These are phyloP conservation scores for Channa striata DNA, from an alignment of 2,797 vertebrate genomes.

Conservation along the genomic window DNA sequence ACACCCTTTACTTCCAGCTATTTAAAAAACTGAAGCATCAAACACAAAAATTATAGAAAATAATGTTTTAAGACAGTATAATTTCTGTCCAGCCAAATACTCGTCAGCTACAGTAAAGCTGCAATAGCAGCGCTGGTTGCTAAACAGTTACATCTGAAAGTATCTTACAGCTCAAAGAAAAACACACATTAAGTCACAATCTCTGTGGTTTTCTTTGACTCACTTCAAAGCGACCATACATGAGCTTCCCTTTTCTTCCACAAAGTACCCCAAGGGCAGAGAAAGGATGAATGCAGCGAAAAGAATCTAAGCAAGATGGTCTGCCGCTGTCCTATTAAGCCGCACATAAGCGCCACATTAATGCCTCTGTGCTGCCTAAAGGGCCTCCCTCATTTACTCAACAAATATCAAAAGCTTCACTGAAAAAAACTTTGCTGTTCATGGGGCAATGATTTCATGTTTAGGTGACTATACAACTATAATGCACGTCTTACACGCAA, in stretches of 20 bases:
- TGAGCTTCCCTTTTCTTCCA: constrained; percentile 65
- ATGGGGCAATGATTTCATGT: constrained; percentile 38
- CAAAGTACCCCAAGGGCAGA: constrained; percentile 50
- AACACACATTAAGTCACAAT: constrained; percentile 60
- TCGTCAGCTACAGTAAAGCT: background rate
- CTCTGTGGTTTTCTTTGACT: constrained; percentile 69
- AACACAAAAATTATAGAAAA: background rate
- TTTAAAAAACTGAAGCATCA: background rate
- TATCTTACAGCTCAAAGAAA: constrained; percentile 46
- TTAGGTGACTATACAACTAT: constrained; percentile 30
- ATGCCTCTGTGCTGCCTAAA: constrained; percentile 55
- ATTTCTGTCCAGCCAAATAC: constrained; percentile 1
- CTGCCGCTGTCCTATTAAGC: constrained; percentile 43
- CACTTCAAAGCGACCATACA: constrained; percentile 72
- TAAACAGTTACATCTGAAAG: constrained; percentile 39
- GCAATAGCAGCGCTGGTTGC: constrained; percentile 6
- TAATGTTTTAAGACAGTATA: background rate
- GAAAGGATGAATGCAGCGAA: constrained; percentile 53
- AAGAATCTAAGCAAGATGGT: constrained; percentile 54
- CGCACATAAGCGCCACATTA: constrained; percentile 34
- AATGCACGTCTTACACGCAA: constrained; percentile 27
- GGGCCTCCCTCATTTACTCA: constrained; percentile 58
- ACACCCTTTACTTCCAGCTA: constrained; percentile 2
- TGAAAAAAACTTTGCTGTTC: constrained; percentile 62
- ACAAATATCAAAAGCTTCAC: constrained; percentile 66